A percentile compares a stretch with the other conserved stretches of the same genome.
phyloP scores from a whole-genome alignment of 2,888 invertebrate genomes.

The Caenorhabditis doughertyi region DNA sequence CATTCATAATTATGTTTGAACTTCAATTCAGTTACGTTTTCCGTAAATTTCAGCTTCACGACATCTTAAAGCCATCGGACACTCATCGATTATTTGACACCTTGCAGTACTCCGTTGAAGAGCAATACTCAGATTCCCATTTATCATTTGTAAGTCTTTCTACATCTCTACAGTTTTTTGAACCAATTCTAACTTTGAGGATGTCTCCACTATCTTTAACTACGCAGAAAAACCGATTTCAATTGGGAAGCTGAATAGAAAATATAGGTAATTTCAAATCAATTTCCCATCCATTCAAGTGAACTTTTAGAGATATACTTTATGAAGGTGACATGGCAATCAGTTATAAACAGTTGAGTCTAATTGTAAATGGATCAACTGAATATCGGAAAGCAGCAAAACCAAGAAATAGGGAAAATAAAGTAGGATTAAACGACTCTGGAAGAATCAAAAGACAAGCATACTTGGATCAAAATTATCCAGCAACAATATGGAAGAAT shows the following conservation, averaged over 20 bases:
- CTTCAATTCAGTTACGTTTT: too few relatives aligned
- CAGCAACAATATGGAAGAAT: slow-evolving; percentile 67
- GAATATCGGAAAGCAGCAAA: slow-evolving; percentile 40
- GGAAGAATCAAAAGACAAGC: slow-evolving; percentile 47
- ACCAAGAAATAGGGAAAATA: slow-evolving; percentile 4
- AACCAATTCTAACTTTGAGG: slow-evolving; percentile 53
- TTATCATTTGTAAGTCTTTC: slow-evolving; percentile 52
- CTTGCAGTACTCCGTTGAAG: slow-evolving; percentile 55
- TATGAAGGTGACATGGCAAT: slow-evolving; percentile 72
- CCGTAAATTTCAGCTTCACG: slow-evolving; percentile 67
- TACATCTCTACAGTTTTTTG: not conserved
- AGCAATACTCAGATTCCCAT: slow-evolving; percentile 58
- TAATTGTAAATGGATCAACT: slow-evolving; percentile 60
- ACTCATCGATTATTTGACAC: slow-evolving; percentile 70
- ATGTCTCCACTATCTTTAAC: slow-evolving; percentile 63
- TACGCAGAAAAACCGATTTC: slow-evolving; percentile 67
- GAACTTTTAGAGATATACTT: slow-evolving; percentile 58
- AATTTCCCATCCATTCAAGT: not conserved
- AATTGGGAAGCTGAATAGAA: slow-evolving; percentile 63
- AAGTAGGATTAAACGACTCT: not conserved
- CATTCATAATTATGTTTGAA: too few relatives aligned
- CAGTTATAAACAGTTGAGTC: slow-evolving; percentile 55
- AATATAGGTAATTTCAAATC: slow-evolving; percentile 52
- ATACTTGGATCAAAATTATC: slow-evolving; percentile 65
- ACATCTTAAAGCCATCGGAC: slow-evolving; percentile 65